Base-by-base conservation (phyloP, 1,140 invertebrate genomes). In the Drosophila lowei region DNA sequence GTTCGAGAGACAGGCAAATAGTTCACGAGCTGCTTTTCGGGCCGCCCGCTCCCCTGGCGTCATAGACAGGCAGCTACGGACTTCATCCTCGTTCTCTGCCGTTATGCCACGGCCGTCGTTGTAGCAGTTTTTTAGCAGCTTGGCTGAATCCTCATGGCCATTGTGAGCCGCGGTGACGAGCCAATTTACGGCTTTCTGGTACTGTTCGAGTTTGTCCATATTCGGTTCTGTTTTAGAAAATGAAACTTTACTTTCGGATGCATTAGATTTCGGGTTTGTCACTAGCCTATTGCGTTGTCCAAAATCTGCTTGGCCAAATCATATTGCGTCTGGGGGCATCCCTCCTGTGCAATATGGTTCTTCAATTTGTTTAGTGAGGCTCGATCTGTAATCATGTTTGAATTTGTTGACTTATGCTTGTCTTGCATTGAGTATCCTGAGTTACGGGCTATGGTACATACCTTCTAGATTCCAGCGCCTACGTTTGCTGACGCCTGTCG, bases 81-180 rank as follows among this genome's bases (percentile, higher is more conserved):
- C 96, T 79, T 97, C 97, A 8, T 95, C 93, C 71, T 95, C 95
- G 90, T 97, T 97, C 55, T 96, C 94, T 59, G 96, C 94, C 11
- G 94, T 96, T 7, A 97, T 96, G 9, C 96, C 96, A 78, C 94
- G 94, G 28, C 96, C 95, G 28, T 94, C 94, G 23, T 95, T 93
- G 42, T 96, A 94, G 92, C 97, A 98, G 91, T 96, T 93, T 79
- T 93, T 93, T 30, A 98, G 92, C 74, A 97, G 93, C 58, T 94
- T 93, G 21, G 96, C 96, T 3, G 97, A 97, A 90, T 97, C 96
- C 65, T 95, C 93, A 90, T 97, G 97, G 2, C 97, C 97, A 91
- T 98, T 96, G 81, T 97, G 95, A 0, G 97, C 97, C 1, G 97
- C 96, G 92, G 95, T 95, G 13, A 97, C 95, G 6, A 98, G 90